phyloP scores from a whole-genome alignment of 2,888 invertebrate genomes.

The Mechanitis messenoides region DNA sequence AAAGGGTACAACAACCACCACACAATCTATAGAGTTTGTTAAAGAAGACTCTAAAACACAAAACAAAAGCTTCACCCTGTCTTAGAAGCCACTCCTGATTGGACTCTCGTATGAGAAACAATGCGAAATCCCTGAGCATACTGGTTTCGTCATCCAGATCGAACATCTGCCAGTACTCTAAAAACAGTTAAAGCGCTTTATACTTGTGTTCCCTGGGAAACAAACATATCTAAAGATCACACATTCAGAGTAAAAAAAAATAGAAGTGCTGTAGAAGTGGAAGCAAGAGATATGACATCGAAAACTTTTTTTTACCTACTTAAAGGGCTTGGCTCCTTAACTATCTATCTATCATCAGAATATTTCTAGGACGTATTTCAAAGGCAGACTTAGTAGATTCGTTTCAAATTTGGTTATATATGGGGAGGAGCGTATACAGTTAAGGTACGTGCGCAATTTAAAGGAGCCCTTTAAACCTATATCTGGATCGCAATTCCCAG shows the following conservation, averaged over 20 bases:
- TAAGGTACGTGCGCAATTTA: too few relatives aligned
- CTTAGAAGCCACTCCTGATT: background rate
- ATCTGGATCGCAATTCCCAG: background rate
- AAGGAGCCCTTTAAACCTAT: too few relatives aligned
- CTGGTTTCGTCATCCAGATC: constrained; percentile 5
- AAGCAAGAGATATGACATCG: constrained; percentile 12
- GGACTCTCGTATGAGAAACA: constrained; percentile 3
- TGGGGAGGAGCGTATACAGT: too few relatives aligned
- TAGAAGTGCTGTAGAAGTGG: constrained; percentile 11
- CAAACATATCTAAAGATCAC: constrained; percentile 11
- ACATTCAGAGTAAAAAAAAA: constrained; percentile 1
- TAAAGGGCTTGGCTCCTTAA: constrained; percentile 11
- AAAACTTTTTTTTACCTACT: constrained; percentile 12
- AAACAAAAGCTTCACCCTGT: constrained; percentile 1
- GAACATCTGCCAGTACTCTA: constrained; percentile 2
- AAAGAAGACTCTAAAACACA: background rate
- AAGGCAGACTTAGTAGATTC: too few relatives aligned
- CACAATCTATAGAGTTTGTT: background rate
- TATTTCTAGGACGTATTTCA: too few relatives aligned
- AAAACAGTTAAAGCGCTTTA: background rate
- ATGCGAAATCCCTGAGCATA: constrained; percentile 3
- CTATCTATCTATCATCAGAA: background rate
- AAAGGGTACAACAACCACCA: too few relatives aligned
- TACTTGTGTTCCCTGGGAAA: constrained; percentile 10
- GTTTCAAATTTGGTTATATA: too few relatives aligned